A percentile compares a stretch with the other conserved stretches of the same genome.
These are phyloP conservation scores for Eulemur rufifrons DNA, from an alignment of 2,113 vertebrate species.

Conservation along the genomic window DNA sequence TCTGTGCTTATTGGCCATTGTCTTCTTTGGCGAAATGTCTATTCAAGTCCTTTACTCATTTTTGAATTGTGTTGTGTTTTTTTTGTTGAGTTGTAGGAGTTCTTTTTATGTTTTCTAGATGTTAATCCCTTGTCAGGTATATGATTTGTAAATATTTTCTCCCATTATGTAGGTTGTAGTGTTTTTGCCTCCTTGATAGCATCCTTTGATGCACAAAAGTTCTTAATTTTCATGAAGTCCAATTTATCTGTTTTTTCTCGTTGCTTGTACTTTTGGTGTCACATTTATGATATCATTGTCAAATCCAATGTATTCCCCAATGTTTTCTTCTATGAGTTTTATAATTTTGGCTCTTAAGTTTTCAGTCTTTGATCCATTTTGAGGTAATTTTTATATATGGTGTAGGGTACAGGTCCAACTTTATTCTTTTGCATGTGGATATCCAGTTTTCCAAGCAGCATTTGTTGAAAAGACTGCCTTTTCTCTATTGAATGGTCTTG, in stretches of 20 bases:
- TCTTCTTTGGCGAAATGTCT: background rate
- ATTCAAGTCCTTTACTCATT: background rate
- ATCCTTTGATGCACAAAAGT: background rate
- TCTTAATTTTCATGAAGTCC: background rate
- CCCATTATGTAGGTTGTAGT: background rate
- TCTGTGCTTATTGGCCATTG: background rate
- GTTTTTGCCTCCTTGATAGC: background rate
- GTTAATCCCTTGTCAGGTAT: background rate
- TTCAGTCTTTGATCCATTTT: background rate
- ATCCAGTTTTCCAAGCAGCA: background rate
- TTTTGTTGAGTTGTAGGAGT: background rate
- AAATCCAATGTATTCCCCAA: background rate
- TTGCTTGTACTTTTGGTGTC: background rate
- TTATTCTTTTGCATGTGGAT: background rate
- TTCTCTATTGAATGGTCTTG: background rate
- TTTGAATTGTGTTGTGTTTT: background rate
- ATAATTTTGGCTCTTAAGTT: constrained; percentile 2
- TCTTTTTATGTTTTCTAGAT: background rate
- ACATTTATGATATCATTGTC: background rate
- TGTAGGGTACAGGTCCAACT: background rate
- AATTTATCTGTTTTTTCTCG: background rate
- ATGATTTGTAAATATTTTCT: background rate
- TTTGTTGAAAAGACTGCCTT: background rate
- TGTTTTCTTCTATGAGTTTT: background rate
- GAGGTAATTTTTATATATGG: background rate